phyloP scores from a whole-genome alignment of 2,797 vertebrate genomes.

The Telmatherina bonti region DNA sequence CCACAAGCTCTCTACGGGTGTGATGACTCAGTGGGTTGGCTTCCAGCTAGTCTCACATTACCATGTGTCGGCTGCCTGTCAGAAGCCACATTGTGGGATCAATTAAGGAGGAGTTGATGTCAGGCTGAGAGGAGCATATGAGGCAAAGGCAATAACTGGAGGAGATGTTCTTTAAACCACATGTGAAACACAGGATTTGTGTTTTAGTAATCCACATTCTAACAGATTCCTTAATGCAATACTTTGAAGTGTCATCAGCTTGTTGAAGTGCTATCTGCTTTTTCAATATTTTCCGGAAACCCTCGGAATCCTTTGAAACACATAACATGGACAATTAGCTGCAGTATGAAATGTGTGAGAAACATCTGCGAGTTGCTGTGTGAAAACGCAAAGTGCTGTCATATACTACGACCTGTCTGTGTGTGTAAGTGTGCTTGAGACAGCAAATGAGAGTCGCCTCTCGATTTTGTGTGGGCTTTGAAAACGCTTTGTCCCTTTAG shows the following conservation, averaged over 20 bases:
- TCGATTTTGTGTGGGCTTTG: slow-evolving; percentile 58
- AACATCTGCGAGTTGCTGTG: not conserved
- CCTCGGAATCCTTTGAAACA: not conserved
- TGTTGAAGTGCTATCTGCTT: not conserved
- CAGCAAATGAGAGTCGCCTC: slow-evolving; percentile 17
- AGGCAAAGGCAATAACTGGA: slow-evolving; percentile 20
- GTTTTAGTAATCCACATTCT: not conserved
- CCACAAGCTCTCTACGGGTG: slow-evolving; percentile 43
- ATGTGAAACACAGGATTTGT: slow-evolving; percentile 2
- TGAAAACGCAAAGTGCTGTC: slow-evolving; percentile 2
- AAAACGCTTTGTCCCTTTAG: slow-evolving; percentile 45
- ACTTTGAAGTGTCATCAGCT: not conserved
- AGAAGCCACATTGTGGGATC: slow-evolving; percentile 69
- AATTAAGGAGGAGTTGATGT: slow-evolving; percentile 73
- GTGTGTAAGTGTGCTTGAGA: slow-evolving; percentile 20
- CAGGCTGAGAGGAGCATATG: slow-evolving; percentile 38
- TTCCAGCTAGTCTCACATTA: slow-evolving; percentile 75
- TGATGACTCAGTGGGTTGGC: slow-evolving; percentile 73
- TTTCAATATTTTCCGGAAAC: not conserved
- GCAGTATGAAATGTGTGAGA: not conserved
- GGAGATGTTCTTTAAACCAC: slow-evolving; percentile 26
- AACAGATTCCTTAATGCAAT: not conserved
- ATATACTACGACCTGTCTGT: slow-evolving; percentile 1
- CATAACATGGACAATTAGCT: not conserved
- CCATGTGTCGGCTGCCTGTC: slow-evolving; percentile 71